phyloP scores from a whole-genome alignment of 2,113 vertebrate species.

The Narcine bancroftii region DNA sequence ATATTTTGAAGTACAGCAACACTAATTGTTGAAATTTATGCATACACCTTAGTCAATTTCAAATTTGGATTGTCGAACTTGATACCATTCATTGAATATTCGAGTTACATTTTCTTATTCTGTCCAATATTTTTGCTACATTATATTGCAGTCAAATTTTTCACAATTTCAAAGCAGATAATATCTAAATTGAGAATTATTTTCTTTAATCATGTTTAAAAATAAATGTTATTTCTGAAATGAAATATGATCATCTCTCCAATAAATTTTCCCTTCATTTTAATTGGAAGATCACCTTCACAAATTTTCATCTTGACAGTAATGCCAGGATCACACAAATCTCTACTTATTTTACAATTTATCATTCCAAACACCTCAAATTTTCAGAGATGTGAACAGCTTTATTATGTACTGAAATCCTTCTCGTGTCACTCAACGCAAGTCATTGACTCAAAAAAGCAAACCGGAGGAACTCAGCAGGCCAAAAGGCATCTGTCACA shows the following conservation, averaged over 20 bases:
- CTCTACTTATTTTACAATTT: background rate
- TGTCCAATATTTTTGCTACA: background rate
- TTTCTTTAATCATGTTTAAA: background rate
- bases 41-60: background rate
- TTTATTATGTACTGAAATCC: background rate
- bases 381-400: background rate
- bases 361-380: background rate
- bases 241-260: background rate
- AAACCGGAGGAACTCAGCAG: no score
- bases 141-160: background rate
- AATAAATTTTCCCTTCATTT: background rate
- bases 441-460: background rate
- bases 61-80: background rate
- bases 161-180: background rate
- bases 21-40: background rate
- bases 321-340: background rate
- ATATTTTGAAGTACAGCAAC: background rate
- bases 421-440: background rate
- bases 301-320: background rate
- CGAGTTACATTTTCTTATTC: no score
- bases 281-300: background rate
- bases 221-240: no score
- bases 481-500: no score
- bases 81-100: background rate
- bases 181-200: background rate